These are phyloP conservation scores for Apodemus agrarius DNA, from an alignment of 2,797 vertebrate genomes.

Conservation along the genomic window DNA sequence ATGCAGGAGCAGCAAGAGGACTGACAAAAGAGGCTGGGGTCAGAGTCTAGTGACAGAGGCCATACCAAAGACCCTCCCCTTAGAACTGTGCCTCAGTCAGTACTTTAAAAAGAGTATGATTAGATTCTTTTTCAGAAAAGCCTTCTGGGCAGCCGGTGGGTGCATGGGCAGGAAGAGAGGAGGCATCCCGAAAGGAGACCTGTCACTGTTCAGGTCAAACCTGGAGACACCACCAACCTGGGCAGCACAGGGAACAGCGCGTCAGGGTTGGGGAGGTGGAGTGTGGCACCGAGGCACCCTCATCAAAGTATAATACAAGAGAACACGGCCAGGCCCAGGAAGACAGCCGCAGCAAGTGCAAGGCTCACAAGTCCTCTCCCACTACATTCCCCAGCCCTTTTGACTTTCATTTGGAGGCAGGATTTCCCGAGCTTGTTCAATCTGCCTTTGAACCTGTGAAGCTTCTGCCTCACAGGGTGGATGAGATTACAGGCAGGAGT, in stretches of 20 bases:
- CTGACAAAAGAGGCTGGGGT: neutral
- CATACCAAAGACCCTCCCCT: neutral
- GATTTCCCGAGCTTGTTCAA: neutral
- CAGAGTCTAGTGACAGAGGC: accelerated
- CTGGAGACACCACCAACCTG: neutral
- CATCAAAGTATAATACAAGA: neutral
- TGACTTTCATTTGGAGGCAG: neutral
- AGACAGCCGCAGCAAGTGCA: neutral
- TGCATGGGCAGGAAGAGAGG: neutral
- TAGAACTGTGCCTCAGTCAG: accelerated
- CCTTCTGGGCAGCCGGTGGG: neutral
- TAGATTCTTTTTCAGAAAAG: neutral
- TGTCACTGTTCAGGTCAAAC: neutral
- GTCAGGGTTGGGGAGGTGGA: neutral
- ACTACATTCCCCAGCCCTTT: neutral
- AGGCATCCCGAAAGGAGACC: neutral
- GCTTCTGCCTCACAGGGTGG: neutral
- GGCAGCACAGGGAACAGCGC: neutral
- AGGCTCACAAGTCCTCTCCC: neutral
- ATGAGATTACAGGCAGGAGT: neutral
- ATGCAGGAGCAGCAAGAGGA: neutral
- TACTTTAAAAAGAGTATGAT: neutral
- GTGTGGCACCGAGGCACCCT: accelerated
- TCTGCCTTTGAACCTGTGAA: neutral
- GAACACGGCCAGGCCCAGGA: neutral